Conservation (phyloP, 2,888 invertebrate genomes). For the Litoditis marina region DNA sequence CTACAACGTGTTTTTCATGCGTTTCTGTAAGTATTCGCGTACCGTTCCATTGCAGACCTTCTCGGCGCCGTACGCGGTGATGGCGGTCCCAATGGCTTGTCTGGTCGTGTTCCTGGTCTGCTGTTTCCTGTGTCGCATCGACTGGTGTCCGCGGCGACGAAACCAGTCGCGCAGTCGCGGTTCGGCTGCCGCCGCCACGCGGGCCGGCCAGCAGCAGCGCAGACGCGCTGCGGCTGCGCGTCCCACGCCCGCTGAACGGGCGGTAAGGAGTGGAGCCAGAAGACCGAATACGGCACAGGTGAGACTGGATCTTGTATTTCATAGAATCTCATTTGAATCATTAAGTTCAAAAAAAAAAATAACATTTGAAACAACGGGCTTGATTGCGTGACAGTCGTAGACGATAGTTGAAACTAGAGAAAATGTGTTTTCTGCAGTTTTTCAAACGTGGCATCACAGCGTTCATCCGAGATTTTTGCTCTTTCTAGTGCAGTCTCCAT, state of each 20-base stretch:
- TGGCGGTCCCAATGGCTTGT: conserved; percentile 37
- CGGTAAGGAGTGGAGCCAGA: background rate
- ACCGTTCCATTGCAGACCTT: conserved; percentile 9
- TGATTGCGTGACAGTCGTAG: too few species aligned
- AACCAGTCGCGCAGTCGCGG: background rate
- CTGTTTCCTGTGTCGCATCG: conserved; percentile 51
- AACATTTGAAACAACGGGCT: too few species aligned
- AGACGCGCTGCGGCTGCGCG: background rate
- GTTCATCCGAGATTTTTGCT: background rate
- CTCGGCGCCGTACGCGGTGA: conserved; percentile 4
- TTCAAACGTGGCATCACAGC: too few species aligned
- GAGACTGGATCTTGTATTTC: background rate
- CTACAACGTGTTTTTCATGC: too few species aligned
- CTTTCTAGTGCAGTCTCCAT: too few species aligned
- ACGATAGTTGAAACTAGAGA: too few species aligned
- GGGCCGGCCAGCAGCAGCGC: background rate
- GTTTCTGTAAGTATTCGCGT: too few species aligned
- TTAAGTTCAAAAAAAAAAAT: too few species aligned
- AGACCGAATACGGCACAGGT: conserved; percentile 13
- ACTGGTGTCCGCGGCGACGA: conserved; percentile 45
- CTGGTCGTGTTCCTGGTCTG: conserved; percentile 46
- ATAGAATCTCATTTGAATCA: too few species aligned
- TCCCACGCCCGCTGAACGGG: background rate
- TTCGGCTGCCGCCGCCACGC: background rate
- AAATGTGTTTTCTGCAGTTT: too few species aligned